Percentiles rank a stretch among this genome's conserved stretches.
Conservation (phyloP, 2,888 invertebrate species). For the Sinelater perroti region DNA sequence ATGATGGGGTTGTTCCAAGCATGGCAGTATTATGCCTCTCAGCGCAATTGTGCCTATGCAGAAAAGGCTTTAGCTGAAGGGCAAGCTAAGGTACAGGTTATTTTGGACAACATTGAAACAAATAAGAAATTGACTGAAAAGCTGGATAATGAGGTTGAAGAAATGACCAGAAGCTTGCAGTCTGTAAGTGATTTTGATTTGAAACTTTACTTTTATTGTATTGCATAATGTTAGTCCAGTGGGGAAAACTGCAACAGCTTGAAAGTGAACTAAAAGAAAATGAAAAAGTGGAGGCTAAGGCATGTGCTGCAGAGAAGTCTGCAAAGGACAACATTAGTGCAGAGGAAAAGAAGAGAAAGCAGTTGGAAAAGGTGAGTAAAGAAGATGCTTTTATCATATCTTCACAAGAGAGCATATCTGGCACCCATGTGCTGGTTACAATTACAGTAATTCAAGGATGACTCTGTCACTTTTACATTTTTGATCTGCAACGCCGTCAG, state of each 20-base stretch:
- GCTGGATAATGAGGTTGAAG: slow-evolving; percentile 68
- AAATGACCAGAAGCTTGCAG: slow-evolving; percentile 72
- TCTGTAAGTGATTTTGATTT: slow-evolving; percentile 64
- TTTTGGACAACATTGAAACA: slow-evolving; percentile 63
- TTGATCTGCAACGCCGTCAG: too few relatives aligned
- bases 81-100: slow-evolving; percentile 45
- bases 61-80: slow-evolving; percentile 49
- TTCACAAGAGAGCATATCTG: too few relatives aligned
- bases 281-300: slow-evolving; percentile 74
- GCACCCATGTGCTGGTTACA: too few relatives aligned
- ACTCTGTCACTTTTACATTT: too few relatives aligned
- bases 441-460: too few relatives aligned
- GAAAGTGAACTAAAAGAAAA: slow-evolving; percentile 70
- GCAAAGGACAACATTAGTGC: slow-evolving; percentile 72
- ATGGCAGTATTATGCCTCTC: slow-evolving; percentile 70
- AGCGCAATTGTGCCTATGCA: slow-evolving; percentile 45
- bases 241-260: slow-evolving; percentile 69
- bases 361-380: slow-evolving; percentile 65
- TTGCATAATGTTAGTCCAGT: background rate
- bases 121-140: slow-evolving; percentile 64
- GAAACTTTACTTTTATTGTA: too few relatives aligned
- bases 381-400: too few relatives aligned
- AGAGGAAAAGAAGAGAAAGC: slow-evolving; percentile 74
- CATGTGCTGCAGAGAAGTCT: slow-evolving; percentile 70
- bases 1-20: slow-evolving; percentile 77